Evolutionary conservation across 2,888 invertebrate species (phyloP).

Genomic region (Apodemia hepburni): DNA sequence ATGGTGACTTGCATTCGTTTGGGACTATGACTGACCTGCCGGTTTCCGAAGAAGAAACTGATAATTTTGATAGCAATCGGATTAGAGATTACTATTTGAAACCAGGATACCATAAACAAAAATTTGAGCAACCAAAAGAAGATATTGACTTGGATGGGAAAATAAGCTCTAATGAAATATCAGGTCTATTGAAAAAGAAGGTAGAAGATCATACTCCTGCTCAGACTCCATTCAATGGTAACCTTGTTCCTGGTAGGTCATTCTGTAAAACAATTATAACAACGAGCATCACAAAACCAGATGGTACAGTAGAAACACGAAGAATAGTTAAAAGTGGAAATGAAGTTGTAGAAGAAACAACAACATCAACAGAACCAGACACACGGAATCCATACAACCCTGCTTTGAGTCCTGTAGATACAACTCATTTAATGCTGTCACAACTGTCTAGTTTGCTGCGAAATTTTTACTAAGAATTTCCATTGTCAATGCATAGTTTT

Average conservation of each 20-base stretch:
- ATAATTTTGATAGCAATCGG: constrained; percentile 45
- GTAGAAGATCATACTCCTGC: constrained; percentile 39
- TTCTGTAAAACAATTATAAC: constrained; percentile 70
- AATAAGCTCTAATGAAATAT: constrained; percentile 65
- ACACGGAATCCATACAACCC: constrained; percentile 38
- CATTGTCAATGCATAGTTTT: not conserved
- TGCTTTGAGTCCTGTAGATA: constrained; percentile 44
- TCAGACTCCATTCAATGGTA: constrained; percentile 46
- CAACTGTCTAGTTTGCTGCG: constrained; percentile 57
- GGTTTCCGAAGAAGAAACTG: constrained; percentile 31
- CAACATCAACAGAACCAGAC: constrained; percentile 36
- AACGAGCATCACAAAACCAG: constrained; percentile 63
- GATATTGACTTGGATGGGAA: constrained; percentile 67
- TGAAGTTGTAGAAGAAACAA: constrained; percentile 57
- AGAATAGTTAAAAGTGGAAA: constrained; percentile 65
- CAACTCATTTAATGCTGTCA: constrained; percentile 47
- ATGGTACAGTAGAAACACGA: constrained; percentile 62
- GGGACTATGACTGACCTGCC: constrained; percentile 30
- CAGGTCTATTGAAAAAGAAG: constrained; percentile 58
- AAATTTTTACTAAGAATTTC: constrained; percentile 49
- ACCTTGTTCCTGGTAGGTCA: constrained; percentile 53
- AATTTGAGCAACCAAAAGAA: constrained; percentile 42
- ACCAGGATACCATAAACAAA: constrained; percentile 55
- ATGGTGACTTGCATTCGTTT: constrained; percentile 41
- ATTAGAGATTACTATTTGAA: constrained; percentile 68